phyloP scores from a whole-genome alignment of 2,797 vertebrate species.

The Heliangelus exortis region DNA sequence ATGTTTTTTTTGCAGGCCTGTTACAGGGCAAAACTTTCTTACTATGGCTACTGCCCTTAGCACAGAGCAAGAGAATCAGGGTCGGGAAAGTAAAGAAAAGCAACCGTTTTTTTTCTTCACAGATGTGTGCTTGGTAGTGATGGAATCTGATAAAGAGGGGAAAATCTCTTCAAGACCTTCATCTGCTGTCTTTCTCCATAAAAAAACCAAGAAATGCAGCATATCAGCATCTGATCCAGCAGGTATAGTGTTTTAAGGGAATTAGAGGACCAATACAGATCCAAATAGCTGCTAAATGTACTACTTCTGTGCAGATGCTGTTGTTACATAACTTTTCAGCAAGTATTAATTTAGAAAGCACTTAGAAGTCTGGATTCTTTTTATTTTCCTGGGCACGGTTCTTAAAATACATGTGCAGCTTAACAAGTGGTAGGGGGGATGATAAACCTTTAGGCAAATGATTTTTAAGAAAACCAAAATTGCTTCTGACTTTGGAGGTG shows the following conservation, averaged over 20 bases:
- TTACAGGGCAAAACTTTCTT: neutral
- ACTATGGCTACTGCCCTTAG: neutral
- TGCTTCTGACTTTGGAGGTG: neutral
- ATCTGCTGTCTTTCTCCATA: slow-evolving; percentile 29
- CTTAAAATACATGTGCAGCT: neutral
- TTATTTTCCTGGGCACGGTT: neutral
- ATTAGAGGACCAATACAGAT: neutral
- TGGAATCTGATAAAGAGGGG: slow-evolving; percentile 67
- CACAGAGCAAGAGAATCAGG: neutral
- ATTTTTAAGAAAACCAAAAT: neutral
- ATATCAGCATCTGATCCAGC: slow-evolving; percentile 35
- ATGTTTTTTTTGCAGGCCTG: neutral
- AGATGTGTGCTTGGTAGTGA: slow-evolving; percentile 55
- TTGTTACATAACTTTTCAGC: neutral
- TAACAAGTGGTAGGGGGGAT: neutral
- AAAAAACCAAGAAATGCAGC: slow-evolving; percentile 59
- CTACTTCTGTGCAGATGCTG: neutral
- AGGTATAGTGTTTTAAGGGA: slow-evolving; percentile 39
- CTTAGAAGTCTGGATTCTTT: neutral
- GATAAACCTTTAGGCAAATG: neutral
- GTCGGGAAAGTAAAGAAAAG: neutral
- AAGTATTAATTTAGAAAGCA: neutral
- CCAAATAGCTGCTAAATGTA: neutral
- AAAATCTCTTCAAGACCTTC: slow-evolving; percentile 43
- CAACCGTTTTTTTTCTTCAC: slow-evolving; percentile 24